Evolutionary conservation across 1,140 invertebrate genomes (phyloP).

Genomic region (Drosophila pruinosa): DNA sequence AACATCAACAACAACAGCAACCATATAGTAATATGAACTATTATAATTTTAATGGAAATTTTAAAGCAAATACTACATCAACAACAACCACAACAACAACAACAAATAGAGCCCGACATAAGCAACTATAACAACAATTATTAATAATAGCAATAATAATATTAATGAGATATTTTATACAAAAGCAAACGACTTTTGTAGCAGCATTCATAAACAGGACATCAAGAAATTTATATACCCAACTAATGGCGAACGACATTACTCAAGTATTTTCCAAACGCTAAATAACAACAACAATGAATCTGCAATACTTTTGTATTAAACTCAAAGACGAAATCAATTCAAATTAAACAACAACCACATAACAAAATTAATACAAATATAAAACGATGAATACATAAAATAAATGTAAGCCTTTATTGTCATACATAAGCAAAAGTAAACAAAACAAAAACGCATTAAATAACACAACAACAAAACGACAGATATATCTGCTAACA

Average conservation of each 20-base stretch:
- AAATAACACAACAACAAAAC: slow-evolving; percentile 16
- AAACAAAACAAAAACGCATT: slow-evolving; percentile 26
- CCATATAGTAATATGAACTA: slow-evolving; percentile 70
- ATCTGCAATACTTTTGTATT: slow-evolving; percentile 71
- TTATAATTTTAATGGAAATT: slow-evolving; percentile 79
- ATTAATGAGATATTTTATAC: slow-evolving; percentile 18
- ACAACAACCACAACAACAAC: slow-evolving; percentile 39
- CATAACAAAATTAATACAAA: slow-evolving; percentile 47
- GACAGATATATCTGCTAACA: slow-evolving; percentile 38
- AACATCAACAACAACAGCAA: slow-evolving; percentile 40
- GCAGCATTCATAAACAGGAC: slow-evolving; percentile 14
- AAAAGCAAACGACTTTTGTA: slow-evolving; percentile 33
- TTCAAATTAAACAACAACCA: slow-evolving; percentile 17
- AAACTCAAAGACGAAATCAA: slow-evolving; percentile 34
- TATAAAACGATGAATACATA: slow-evolving; percentile 32
- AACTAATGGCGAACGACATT: slow-evolving; percentile 6
- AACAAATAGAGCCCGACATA: slow-evolving; percentile 45
- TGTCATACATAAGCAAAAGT: slow-evolving; percentile 34
- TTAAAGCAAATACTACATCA: slow-evolving; percentile 65
- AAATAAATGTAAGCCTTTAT: slow-evolving; percentile 57
- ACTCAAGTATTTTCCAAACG: slow-evolving; percentile 59
- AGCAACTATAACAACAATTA: slow-evolving; percentile 46
- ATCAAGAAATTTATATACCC: slow-evolving; percentile 34
- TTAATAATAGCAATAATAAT: slow-evolving; percentile 22
- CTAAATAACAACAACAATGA: slow-evolving; percentile 29